Percentiles rank a stretch among this genome's conserved stretches.
These are phyloP conservation scores for Fringilla coelebs DNA, from an alignment of 2,797 vertebrate species.

Conservation along the genomic window DNA sequence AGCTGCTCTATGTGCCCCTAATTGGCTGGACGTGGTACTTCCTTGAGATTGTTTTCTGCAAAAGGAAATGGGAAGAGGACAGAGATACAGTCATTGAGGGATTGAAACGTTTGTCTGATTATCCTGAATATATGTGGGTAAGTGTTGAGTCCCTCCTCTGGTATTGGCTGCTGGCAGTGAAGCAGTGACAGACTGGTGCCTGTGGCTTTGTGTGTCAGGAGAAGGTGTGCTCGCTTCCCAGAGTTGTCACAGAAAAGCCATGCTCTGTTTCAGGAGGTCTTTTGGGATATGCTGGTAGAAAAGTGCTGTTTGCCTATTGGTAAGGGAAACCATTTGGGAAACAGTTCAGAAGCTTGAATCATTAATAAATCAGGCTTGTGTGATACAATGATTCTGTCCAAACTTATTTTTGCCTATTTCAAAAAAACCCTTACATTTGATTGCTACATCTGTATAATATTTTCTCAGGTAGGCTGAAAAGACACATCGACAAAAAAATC, in stretches of 20 bases:
- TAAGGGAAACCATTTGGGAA: neutral
- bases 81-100: conserved; percentile 86
- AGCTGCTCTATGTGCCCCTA: conserved; percentile 93
- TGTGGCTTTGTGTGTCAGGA: neutral
- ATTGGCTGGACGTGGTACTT: conserved; percentile 99
- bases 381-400: neutral
- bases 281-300: neutral
- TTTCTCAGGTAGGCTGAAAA: neutral
- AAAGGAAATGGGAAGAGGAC: conserved; percentile 97
- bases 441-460: neutral
- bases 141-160: conserved; percentile 47
- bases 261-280: neutral
- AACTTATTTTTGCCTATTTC: neutral
- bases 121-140: conserved; percentile 98
- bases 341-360: neutral
- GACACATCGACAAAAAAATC: neutral
- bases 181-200: neutral
- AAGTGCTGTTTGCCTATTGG: neutral
- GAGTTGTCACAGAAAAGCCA: neutral
- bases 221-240: neutral
- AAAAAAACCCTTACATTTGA: neutral
- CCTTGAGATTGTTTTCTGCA: conserved; percentile 98
- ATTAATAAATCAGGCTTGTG: neutral
- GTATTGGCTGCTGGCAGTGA: neutral
- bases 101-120: conserved; percentile 84